Percentiles rank a stretch among this genome's conserved stretches.
phyloP scores from a whole-genome alignment of 2,797 vertebrate genomes.

The Sebastes itinus region DNA sequence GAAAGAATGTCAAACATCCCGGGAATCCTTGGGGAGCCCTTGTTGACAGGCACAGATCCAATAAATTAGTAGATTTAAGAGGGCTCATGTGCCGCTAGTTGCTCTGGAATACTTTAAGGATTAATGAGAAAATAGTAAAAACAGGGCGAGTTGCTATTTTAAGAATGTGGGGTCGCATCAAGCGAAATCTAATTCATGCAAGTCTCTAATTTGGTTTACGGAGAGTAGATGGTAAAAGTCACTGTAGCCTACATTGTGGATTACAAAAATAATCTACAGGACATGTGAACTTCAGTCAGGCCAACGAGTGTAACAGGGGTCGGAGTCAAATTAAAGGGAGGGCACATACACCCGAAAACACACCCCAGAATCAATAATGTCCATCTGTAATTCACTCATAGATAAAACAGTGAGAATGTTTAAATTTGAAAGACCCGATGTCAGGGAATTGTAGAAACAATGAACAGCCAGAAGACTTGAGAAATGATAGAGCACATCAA shows the following conservation, averaged over 20 bases:
- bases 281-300: neutral
- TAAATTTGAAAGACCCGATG: neutral
- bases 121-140: conserved; percentile 19
- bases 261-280: neutral
- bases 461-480: neutral
- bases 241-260: neutral
- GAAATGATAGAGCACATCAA: neutral
- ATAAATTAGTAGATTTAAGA: conserved; percentile 34
- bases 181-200: neutral
- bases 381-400: neutral
- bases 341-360: neutral
- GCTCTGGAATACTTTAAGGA: conserved; percentile 1
- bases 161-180: neutral
- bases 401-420: neutral
- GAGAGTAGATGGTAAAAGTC: neutral
- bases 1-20: conserved; percentile 75
- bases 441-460: neutral
- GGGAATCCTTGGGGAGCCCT: conserved; percentile 67
- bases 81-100: conserved; percentile 9
- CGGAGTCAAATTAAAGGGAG: neutral
- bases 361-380: neutral
- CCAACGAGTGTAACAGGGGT: neutral
- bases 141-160: conserved; percentile 35
- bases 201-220: neutral
- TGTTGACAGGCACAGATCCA: conserved; percentile 20